A percentile compares a stretch with the other conserved stretches of the same genome.
phyloP scores from a whole-genome alignment of 2,113 vertebrate genomes.

The Bos javanicus region DNA sequence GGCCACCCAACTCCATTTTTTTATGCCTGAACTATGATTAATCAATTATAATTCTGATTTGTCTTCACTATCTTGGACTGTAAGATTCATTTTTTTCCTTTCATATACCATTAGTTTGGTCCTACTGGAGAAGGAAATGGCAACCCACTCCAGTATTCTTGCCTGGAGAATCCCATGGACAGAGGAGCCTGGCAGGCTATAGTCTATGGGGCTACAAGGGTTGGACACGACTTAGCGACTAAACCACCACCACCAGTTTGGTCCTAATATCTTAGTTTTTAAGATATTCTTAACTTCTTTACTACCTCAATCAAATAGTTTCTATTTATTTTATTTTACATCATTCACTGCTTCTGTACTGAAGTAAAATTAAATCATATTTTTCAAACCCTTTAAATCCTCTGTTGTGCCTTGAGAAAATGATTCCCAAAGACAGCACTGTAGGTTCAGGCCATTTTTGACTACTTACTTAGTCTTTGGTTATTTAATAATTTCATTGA shows the following conservation, averaged over 20 bases:
- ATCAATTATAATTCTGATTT: not conserved
- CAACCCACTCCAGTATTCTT: not conserved
- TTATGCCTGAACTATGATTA: not conserved
- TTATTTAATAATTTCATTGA: not conserved
- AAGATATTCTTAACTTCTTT: not conserved
- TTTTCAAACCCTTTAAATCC: not conserved
- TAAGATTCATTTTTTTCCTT: not conserved
- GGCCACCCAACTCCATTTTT: not conserved
- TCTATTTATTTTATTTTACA: not conserved
- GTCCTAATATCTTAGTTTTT: not conserved
- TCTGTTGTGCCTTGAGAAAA: not conserved
- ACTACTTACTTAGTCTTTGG: not conserved
- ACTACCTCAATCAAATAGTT: not conserved
- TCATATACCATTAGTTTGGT: not conserved
- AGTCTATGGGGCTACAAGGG: not conserved
- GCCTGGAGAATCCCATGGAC: not conserved
- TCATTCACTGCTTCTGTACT: not conserved
- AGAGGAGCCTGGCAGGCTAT: not conserved
- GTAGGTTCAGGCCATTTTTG: not conserved
- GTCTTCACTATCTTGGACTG: not conserved
- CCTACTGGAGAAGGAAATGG: not conserved
- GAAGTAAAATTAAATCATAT: not conserved
- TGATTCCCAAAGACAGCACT: not conserved
- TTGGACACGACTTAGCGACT: accelerated
- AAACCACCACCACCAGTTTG: not conserved